Evolutionary conservation across 1,140 invertebrate genomes (phyloP).

Genomic region (Musca vetustissima): DNA sequence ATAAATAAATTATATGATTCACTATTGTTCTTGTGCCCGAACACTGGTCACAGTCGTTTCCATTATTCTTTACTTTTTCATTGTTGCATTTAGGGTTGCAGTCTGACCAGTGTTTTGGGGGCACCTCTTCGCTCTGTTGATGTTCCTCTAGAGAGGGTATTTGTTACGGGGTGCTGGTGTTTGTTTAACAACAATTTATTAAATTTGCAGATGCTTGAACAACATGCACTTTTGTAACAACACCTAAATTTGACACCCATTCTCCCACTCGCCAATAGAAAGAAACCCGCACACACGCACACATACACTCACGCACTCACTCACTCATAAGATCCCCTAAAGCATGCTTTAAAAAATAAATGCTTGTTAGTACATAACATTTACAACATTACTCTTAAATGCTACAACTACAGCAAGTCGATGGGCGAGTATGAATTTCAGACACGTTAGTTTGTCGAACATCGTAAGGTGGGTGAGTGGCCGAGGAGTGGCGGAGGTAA

Average conservation of each 20-base stretch:
- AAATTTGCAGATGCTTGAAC: slow-evolving; percentile 14
- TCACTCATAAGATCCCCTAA: not conserved
- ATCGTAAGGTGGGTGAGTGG: not conserved
- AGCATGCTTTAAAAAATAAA: slow-evolving; percentile 17
- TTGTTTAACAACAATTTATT: slow-evolving; percentile 21
- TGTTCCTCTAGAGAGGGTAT: too few species aligned
- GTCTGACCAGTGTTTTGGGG: too few species aligned
- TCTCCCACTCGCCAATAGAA: too few species aligned
- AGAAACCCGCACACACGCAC: too few species aligned
- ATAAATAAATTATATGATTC: slow-evolving; percentile 21
- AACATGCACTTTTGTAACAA: slow-evolving; percentile 2
- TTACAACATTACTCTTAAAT: not conserved
- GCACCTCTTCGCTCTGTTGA: too few species aligned
- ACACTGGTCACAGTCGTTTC: too few species aligned
- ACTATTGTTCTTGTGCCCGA: too few species aligned
- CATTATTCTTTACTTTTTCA: too few species aligned
- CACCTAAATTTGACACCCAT: not conserved
- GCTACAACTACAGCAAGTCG: not conserved
- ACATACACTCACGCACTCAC: too few species aligned
- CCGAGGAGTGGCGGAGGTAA: not conserved
- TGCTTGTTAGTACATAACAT: not conserved
- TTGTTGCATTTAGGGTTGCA: not conserved
- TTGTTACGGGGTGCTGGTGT: not conserved
- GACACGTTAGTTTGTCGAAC: not conserved
- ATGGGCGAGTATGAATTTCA: not conserved